Evolutionary conservation across 2,888 invertebrate species (phyloP).

Genomic region (Euspilapteryx auroguttella): DNA sequence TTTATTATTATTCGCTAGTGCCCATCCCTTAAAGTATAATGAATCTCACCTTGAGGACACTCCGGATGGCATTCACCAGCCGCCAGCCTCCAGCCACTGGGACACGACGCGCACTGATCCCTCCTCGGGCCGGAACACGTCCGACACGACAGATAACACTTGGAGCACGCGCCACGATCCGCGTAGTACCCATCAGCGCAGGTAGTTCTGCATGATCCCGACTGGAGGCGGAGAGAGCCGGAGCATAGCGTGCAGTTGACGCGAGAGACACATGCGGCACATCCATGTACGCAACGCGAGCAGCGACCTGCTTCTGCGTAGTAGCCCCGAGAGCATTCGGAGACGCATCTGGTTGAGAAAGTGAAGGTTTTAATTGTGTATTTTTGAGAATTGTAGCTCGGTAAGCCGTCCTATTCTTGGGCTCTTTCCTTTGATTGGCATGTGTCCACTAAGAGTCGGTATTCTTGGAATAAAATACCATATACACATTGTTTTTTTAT

Average conservation of each 20-base stretch:
- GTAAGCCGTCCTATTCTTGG: too few relatives aligned
- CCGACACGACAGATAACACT: constrained; percentile 82
- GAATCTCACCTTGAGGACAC: constrained; percentile 72
- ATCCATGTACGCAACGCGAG: constrained; percentile 78
- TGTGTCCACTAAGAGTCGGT: too few relatives aligned
- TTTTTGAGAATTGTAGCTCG: too few relatives aligned
- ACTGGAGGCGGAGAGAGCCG: constrained; percentile 76
- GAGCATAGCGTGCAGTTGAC: constrained; percentile 80
- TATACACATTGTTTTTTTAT: too few relatives aligned
- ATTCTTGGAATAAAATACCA: too few relatives aligned
- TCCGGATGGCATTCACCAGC: constrained; percentile 84
- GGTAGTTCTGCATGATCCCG: constrained; percentile 78
- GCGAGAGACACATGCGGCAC: constrained; percentile 74
- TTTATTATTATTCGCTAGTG: too few relatives aligned
- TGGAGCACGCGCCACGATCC: constrained; percentile 79
- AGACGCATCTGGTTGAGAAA: constrained; percentile 65
- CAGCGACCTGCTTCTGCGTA: constrained; percentile 75
- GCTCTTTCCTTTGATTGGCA: too few relatives aligned
- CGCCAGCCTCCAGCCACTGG: constrained; percentile 77
- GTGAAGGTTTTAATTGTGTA: background rate
- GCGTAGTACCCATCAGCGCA: constrained; percentile 82
- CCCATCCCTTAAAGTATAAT: too few relatives aligned
- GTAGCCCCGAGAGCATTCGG: constrained; percentile 74
- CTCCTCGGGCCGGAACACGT: constrained; percentile 84
- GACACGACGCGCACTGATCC: constrained; percentile 85